Conservation (phyloP, 2,888 invertebrate genomes). For the Chloroclysta siterata region DNA sequence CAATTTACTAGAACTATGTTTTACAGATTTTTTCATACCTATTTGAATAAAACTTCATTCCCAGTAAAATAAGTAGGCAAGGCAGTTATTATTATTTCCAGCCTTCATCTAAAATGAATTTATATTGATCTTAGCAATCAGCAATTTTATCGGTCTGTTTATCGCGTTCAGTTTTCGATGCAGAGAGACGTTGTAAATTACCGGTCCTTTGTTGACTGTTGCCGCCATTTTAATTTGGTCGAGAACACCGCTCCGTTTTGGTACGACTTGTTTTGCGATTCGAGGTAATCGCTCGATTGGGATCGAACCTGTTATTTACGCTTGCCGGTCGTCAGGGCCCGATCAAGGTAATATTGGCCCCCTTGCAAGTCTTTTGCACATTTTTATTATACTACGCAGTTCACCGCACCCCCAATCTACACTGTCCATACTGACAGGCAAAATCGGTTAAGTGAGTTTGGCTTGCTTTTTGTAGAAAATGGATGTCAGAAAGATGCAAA, state of each 20-base stretch:
- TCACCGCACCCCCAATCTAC: too few relatives aligned
- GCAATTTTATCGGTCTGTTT: slow-evolving; percentile 49
- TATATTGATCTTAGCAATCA: slow-evolving; percentile 42
- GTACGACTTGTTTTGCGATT: slow-evolving; percentile 44
- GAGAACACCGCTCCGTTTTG: slow-evolving; percentile 52
- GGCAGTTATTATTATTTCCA: slow-evolving; percentile 33
- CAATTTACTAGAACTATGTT: not conserved
- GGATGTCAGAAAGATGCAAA: not conserved
- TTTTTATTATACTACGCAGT: too few relatives aligned
- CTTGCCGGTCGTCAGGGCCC: slow-evolving; percentile 31
- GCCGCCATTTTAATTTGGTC: slow-evolving; percentile 66
- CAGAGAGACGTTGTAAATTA: slow-evolving; percentile 53
- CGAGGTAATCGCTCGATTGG: slow-evolving; percentile 44
- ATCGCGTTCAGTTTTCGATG: slow-evolving; percentile 47
- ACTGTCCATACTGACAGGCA: too few relatives aligned
- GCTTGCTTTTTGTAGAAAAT: not conserved
- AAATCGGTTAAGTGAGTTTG: too few relatives aligned
- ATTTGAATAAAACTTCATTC: too few relatives aligned
- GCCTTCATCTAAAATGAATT: slow-evolving; percentile 32
- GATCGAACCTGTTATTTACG: slow-evolving; percentile 59
- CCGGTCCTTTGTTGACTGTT: slow-evolving; percentile 55
- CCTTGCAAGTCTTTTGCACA: not conserved
- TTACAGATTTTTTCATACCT: too few relatives aligned
- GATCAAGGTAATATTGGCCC: slow-evolving; percentile 5
- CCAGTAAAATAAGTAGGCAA: not conserved